Evolutionary conservation across 1,140 invertebrate genomes (phyloP), one percentile per base, ranked within the genome.

Genomic region (Cotesia chilonis): DNA sequence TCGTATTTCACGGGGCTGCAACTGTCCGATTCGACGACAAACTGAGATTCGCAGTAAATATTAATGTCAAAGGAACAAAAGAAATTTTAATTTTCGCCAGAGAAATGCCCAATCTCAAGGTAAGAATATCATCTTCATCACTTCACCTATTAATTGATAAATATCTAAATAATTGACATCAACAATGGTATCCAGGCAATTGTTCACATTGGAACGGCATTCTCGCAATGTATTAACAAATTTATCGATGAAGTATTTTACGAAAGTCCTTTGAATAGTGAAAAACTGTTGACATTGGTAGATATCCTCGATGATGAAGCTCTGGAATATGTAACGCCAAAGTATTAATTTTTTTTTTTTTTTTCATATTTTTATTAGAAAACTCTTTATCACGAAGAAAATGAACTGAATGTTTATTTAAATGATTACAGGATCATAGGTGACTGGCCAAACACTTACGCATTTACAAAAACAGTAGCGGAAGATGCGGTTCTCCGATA

Each of bases 1-100:
- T 96, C 60, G 91, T 97, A n/a, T 95, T 97, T 82, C 95, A 97
- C 80, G 92, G 90, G 4, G 96, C 96, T 1, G 96, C 96, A 0
- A 96, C 94, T n/a, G 90, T 97, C 7, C 91, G 92, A 79, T 97
- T 97, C 84, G 93, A 96, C 82, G 95, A 96, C 83, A 89, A 90
- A 59, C 82, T 97, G 14, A 90, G 91, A 79, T 68, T 81, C n/a
- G 88, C 90, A 0, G 85, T 90, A 20, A 85, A 88, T 37, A 90
- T 91, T 36, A 93, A 93, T 77, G 87, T 92, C 1, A 83, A 86
- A 65, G 90, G 89, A 7, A 91, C 90, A 0, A 89, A 89, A 74
- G 85, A 90, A 52, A 79, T 92, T 35, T 70, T 92, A 3, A 79
- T 89, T 52, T 83, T 92, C 38, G 88, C 89, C 6, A 90, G 89